Base-by-base conservation (phyloP, 2,797 vertebrate species). In the Sardinella longiceps region DNA sequence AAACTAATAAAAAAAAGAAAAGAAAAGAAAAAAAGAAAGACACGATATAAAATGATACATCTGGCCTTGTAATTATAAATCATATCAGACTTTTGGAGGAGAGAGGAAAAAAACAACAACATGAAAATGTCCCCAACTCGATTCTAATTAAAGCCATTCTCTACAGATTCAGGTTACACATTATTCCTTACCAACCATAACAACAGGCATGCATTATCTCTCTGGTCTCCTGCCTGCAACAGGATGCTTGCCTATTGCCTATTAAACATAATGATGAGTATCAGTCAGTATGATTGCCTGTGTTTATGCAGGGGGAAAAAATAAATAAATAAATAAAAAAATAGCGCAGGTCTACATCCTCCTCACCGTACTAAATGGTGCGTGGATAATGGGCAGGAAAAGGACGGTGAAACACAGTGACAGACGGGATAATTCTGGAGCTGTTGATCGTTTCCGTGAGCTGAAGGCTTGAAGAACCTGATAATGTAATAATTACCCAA, bases 221-320 rank as follows among this genome's bases (percentile, higher is more conserved):
- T 74, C 33, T 18, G 25, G 3, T 74, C 20, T 74, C 66, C 14
- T 3, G 15, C 5, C 33, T 14, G 30, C 14, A 37, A 74, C 30
- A 74, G 66, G 66, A 74, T 74, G 66, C 15, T 37, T 37, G 30
- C 30, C 30, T 74, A 74, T 74, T 74, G n/a, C n/a, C 5, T 74
- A 37, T 74, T 39, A 33, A 1, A 74, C 33, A 7, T 39, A 74
- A 74, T 74, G 66, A 28, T 74, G 4, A 39, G 30, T 14, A 74
- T 74, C 66, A 39, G 30, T 74, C 66, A 39, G 30, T 37, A 37
- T 74, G 33, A 74, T 37, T 74, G 66, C 66, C 4, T 37, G 28
- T 37, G 30, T 70, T 70, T 37, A 39, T 74, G 66, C 66, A 39
- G 5, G n/a, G n/a, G n/a, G n/a, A 25, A 63, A 37, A 37, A 74